Percentiles rank a stretch among this genome's conserved stretches.
Evolutionary conservation across 1,140 invertebrate genomes (phyloP).

Genomic region (Pseudobourletiella spinata): DNA sequence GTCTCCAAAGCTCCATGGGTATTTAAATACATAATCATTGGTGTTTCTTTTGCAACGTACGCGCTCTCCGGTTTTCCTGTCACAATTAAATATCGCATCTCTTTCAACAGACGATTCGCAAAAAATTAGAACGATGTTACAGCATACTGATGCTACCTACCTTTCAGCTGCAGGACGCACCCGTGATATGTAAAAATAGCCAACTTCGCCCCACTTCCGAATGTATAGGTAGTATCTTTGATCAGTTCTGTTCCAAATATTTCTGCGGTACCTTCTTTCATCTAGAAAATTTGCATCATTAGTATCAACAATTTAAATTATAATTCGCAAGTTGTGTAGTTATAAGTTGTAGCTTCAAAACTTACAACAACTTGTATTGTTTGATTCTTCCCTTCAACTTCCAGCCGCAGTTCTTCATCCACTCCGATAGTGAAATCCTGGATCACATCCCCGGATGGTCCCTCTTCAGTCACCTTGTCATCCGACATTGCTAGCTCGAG

Average conservation of each 20-base stretch:
- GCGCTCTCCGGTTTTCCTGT: slow-evolving; percentile 81
- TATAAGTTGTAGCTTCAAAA: slow-evolving; percentile 1
- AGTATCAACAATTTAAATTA: no score
- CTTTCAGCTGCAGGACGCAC: slow-evolving; percentile 66
- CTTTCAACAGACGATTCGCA: no score
- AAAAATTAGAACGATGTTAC: no score
- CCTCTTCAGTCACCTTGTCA: slow-evolving; percentile 16
- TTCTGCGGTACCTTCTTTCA: slow-evolving; percentile 86
- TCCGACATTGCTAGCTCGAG: slow-evolving; percentile 2
- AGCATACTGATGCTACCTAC: no score
- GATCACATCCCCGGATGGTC: slow-evolving; percentile 14
- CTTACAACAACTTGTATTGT: slow-evolving; percentile 71
- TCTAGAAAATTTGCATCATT: slow-evolving; percentile 38
- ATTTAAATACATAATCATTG: slow-evolving; percentile 88
- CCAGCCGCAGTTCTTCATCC: slow-evolving; percentile 83
- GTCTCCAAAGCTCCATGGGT: slow-evolving; percentile 83
- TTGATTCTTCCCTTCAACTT: slow-evolving; percentile 79
- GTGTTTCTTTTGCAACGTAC: slow-evolving; percentile 91
- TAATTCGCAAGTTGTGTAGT: no score
- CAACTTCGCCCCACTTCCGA: slow-evolving; percentile 81
- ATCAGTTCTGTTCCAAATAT: slow-evolving; percentile 95
- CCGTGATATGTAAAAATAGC: slow-evolving; percentile 96
- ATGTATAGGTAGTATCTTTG: slow-evolving; percentile 85
- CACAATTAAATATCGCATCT: background rate
- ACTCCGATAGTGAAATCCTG: slow-evolving; percentile 79